A percentile compares a stretch with the other conserved stretches of the same genome.
These are phyloP conservation scores for Gymnosoma rotundatum DNA, from an alignment of 2,888 invertebrate species.

Conservation along the genomic window DNA sequence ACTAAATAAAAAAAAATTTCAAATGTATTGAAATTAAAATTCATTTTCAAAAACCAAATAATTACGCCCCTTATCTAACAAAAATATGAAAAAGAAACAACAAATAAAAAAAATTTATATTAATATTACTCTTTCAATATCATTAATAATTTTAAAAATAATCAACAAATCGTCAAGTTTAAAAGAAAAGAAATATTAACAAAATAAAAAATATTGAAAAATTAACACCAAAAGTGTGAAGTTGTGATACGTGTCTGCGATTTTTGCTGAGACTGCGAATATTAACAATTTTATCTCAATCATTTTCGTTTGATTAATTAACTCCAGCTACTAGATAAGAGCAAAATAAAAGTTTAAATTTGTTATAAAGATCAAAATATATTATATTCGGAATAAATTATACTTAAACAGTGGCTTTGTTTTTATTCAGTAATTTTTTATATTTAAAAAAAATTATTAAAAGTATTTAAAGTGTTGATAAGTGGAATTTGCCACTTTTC, in stretches of 20 bases:
- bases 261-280: neutral
- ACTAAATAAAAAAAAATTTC: too few relatives aligned
- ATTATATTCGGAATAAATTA: slow-evolving; percentile 7
- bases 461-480: slow-evolving; percentile 5
- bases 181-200: neutral
- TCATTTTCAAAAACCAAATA: slow-evolving; percentile 10
- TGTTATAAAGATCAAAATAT: slow-evolving; percentile 39
- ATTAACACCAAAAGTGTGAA: slow-evolving; percentile 14
- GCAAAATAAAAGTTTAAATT: slow-evolving; percentile 26
- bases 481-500: neutral
- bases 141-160: slow-evolving; percentile 47
- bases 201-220: slow-evolving; percentile 13
- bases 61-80: slow-evolving; percentile 45
- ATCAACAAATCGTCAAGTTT: neutral
- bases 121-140: slow-evolving; percentile 1
- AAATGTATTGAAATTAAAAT: neutral
- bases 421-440: slow-evolving; percentile 5
- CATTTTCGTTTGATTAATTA: slow-evolving; percentile 60
- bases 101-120: slow-evolving; percentile 17
- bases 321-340: slow-evolving; percentile 47
- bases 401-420: slow-evolving; percentile 22
- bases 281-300: slow-evolving; percentile 4
- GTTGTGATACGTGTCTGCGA: neutral
- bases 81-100: neutral
- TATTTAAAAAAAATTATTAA: neutral